Evolutionary conservation across 1,140 invertebrate species (phyloP).

Genomic region (Achatina immaculata): DNA sequence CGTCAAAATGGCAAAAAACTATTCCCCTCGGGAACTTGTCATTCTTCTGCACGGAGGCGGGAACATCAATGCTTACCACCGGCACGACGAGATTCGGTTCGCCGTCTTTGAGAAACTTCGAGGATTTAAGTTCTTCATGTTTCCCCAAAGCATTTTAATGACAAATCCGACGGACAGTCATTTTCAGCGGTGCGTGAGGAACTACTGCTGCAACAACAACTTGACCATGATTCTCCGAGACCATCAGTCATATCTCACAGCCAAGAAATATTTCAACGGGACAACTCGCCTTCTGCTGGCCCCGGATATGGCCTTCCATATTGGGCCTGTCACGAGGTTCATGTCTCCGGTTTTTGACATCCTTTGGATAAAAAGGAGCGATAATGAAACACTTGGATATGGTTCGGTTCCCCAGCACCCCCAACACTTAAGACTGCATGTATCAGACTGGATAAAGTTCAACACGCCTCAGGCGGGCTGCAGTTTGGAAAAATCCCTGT

Average conservation of each 20-base stretch:
- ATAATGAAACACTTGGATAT: conserved; percentile 35
- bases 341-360: conserved; percentile 40
- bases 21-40: conserved; percentile 23
- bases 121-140: conserved; percentile 32
- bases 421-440: conserved; percentile 8
- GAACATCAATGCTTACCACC: conserved; percentile 44
- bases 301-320: conserved; percentile 48
- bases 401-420: background rate
- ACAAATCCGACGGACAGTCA: background rate
- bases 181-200: background rate
- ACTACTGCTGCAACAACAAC: conserved; percentile 41
- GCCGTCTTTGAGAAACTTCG: conserved; percentile 36
- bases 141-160: conserved; percentile 46
- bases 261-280: conserved; percentile 30
- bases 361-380: conserved; percentile 40
- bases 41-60: conserved; percentile 49
- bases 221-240: conserved; percentile 47
- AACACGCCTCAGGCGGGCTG: background rate
- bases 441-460: conserved; percentile 35
- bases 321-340: conserved; percentile 32
- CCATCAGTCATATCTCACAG: conserved; percentile 42
- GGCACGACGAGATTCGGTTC: background rate
- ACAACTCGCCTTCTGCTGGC: conserved; percentile 29
- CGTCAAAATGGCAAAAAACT: background rate
- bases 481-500: background rate